These are phyloP conservation scores for Cyclargus thomasi DNA, from an alignment of 1,140 invertebrate species.

Conservation along the genomic window DNA sequence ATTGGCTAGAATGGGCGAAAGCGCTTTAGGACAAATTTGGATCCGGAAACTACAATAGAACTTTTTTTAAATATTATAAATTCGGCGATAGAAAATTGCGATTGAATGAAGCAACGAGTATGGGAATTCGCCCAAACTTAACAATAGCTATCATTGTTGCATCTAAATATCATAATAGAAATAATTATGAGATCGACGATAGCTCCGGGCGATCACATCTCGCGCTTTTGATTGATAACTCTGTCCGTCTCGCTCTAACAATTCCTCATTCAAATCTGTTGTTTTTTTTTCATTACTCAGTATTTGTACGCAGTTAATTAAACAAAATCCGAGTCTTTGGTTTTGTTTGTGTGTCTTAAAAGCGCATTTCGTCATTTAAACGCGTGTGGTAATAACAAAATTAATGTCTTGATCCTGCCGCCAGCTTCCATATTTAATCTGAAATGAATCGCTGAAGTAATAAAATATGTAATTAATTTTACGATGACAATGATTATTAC, in stretches of 20 bases:
- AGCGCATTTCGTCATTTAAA: background rate
- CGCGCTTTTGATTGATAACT: conserved; percentile 70
- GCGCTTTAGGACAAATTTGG: too few species aligned
- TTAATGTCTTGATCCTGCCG: background rate
- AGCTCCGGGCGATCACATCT: conserved; percentile 55
- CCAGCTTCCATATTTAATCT: background rate
- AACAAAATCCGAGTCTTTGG: background rate
- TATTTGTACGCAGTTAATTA: conserved; percentile 17
- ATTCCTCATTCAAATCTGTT: background rate
- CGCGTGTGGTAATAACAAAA: background rate
- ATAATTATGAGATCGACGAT: conserved; percentile 67
- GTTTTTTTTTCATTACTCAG: background rate
- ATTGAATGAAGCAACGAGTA: conserved; percentile 28
- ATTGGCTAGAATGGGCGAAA: too few species aligned
- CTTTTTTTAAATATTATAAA: too few species aligned
- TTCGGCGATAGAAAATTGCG: background rate
- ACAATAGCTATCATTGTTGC: background rate
- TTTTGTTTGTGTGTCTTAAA: background rate
- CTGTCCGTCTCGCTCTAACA: conserved; percentile 34
- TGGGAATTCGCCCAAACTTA: conserved; percentile 53
- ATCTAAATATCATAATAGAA: conserved; percentile 67
- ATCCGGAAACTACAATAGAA: too few species aligned
- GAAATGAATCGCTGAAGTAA: background rate
- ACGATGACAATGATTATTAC: background rate
- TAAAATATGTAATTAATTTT: conserved; percentile 4